These are phyloP conservation scores for Tetragonula clypearis DNA, from an alignment of 1,140 invertebrate species.

Conservation along the genomic window DNA sequence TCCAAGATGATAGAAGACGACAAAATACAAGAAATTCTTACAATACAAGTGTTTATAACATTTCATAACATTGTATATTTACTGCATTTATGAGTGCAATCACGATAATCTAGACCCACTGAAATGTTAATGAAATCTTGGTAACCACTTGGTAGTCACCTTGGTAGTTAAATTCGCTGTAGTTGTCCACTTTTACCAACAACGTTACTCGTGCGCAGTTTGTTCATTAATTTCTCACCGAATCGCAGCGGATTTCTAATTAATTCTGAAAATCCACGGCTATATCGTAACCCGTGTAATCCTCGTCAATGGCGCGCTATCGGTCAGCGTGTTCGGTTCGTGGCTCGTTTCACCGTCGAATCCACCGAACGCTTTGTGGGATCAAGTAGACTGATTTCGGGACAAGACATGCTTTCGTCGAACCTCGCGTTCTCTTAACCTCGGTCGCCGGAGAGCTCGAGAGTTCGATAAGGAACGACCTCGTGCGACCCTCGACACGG, in stretches of 20 bases:
- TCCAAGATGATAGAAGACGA: too few species aligned
- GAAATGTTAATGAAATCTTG: too few species aligned
- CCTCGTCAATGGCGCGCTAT: not conserved
- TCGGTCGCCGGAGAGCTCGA: not conserved
- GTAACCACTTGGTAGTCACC: too few species aligned
- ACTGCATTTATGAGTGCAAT: too few species aligned
- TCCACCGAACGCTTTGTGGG: not conserved
- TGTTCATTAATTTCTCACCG: not conserved
- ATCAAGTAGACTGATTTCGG: not conserved
- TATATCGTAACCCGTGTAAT: not conserved
- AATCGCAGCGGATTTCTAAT: not conserved
- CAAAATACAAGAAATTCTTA: too few species aligned
- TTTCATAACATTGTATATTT: too few species aligned
- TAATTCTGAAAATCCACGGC: not conserved
- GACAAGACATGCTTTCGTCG: slow-evolving; percentile 19
- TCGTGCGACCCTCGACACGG: not conserved
- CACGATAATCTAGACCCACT: too few species aligned
- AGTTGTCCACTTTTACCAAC: too few species aligned
- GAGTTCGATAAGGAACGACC: not conserved
- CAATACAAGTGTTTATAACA: too few species aligned
- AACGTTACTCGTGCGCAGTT: too few species aligned
- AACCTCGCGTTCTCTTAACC: not conserved
- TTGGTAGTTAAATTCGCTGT: too few species aligned
- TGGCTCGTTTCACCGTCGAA: not conserved
- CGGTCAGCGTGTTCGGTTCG: not conserved